Evolutionary conservation across 2,888 invertebrate genomes (phyloP).

Genomic region (Cheilosia scutellata): DNA sequence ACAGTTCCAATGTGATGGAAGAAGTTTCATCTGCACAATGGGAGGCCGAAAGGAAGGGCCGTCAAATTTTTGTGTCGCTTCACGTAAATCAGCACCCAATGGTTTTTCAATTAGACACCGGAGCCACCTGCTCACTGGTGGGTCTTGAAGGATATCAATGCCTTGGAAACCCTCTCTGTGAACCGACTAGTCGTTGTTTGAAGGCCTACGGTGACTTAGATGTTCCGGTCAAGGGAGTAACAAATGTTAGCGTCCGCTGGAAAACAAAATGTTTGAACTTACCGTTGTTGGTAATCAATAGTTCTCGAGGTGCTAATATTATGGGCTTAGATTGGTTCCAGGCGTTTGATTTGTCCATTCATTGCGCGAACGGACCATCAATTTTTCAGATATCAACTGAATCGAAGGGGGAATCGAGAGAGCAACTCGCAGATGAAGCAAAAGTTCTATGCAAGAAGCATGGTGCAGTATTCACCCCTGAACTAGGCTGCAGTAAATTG

Average conservation of each 20-base stretch:
- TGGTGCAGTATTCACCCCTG: conserved; percentile 10
- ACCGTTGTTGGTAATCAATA: conserved; percentile 2
- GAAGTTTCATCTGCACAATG: not conserved
- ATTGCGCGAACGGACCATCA: not conserved
- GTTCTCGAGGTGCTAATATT: no score
- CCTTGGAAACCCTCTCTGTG: conserved; percentile 7
- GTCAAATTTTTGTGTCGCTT: conserved; percentile 13
- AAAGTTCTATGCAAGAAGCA: no score
- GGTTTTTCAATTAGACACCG: conserved; percentile 25
- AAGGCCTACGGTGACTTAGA: conserved; percentile 5
- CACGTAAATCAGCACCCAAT: conserved; percentile 34
- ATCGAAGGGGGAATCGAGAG: no score
- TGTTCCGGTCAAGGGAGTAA: conserved; percentile 12
- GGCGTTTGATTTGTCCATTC: not conserved
- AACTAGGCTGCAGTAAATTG: conserved; percentile 13
- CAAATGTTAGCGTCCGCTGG: not conserved
- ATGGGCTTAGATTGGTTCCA: conserved; percentile 36
- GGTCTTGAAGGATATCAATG: conserved; percentile 12
- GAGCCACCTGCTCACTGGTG: conserved; percentile 25
- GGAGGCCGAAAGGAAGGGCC: not conserved
- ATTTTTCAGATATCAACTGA: not conserved
- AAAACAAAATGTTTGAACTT: not conserved
- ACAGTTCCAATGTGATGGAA: not conserved
- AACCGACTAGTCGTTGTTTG: not conserved
- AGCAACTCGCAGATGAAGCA: no score